Conservation (phyloP, 2,797 vertebrate species). For the Acrossocheilus fasciatus region DNA sequence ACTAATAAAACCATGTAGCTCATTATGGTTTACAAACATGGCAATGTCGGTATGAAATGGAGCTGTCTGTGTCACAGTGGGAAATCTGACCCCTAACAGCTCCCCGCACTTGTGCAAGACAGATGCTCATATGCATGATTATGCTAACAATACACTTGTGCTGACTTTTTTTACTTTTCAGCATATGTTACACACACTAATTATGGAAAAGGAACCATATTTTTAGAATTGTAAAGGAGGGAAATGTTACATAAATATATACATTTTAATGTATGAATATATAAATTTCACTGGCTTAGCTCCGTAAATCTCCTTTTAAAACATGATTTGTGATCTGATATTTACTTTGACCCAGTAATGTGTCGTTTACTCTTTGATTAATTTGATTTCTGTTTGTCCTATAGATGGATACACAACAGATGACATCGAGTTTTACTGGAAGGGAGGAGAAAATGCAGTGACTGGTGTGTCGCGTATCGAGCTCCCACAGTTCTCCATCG, state of each 20-base stretch:
- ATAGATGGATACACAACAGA: conserved; percentile 98
- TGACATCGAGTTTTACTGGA: conserved; percentile 98
- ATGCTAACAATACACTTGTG: conserved; percentile 45
- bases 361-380: neutral
- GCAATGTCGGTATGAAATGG: neutral
- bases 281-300: neutral
- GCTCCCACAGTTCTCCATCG: conserved; percentile 97
- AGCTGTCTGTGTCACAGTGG: conserved; percentile 28
- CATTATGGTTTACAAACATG: conserved; percentile 43
- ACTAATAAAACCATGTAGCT: conserved; percentile 59
- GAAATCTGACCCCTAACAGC: conserved; percentile 31
- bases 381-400: conserved; percentile 37
- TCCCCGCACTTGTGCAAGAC: conserved; percentile 24
- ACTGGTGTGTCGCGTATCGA: conserved; percentile 94
- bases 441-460: conserved; percentile 92
- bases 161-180: conserved; percentile 17
- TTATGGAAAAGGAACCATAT: conserved; percentile 12
- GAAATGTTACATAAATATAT: neutral
- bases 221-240: conserved; percentile 7
- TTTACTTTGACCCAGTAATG: neutral
- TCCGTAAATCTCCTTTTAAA: neutral
- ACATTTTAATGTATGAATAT: neutral
- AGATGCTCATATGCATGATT: conserved; percentile 38
- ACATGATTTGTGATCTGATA: neutral
- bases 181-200: conserved; percentile 35